These are phyloP conservation scores for Columba guinea DNA, from an alignment of 2,797 vertebrate genomes.

Conservation along the genomic window DNA sequence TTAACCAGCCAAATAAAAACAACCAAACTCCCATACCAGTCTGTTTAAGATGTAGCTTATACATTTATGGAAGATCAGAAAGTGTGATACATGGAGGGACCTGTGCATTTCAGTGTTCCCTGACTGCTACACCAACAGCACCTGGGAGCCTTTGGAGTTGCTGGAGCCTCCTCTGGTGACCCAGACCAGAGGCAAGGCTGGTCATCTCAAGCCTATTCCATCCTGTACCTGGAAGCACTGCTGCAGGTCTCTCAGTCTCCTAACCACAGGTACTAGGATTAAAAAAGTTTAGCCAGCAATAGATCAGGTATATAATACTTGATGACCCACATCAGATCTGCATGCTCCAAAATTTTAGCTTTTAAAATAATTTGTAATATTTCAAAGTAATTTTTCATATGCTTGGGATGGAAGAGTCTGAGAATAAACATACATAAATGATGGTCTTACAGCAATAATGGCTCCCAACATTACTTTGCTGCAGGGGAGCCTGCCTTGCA, in stretches of 20 bases:
- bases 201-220: fast-evolving
- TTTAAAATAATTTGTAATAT: not conserved
- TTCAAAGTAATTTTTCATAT: not conserved
- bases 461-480: not conserved
- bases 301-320: not conserved
- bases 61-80: not conserved
- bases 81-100: not conserved
- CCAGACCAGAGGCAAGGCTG: not conserved
- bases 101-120: not conserved
- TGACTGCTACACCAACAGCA: not conserved
- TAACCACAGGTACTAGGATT: not conserved
- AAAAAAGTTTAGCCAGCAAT: not conserved
- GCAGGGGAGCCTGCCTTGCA: not conserved
- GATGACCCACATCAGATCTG: not conserved
- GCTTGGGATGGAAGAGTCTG: not conserved
- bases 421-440: not conserved
- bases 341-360: not conserved
- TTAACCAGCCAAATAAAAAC: not conserved
- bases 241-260: not conserved
- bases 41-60: not conserved
- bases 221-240: not conserved
- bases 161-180: not conserved
- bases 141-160: not conserved
- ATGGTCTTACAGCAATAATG: not conserved
- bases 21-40: fast-evolving